Base-by-base conservation (phyloP, 2,113 vertebrate species). In the Pholis gunnellus region DNA sequence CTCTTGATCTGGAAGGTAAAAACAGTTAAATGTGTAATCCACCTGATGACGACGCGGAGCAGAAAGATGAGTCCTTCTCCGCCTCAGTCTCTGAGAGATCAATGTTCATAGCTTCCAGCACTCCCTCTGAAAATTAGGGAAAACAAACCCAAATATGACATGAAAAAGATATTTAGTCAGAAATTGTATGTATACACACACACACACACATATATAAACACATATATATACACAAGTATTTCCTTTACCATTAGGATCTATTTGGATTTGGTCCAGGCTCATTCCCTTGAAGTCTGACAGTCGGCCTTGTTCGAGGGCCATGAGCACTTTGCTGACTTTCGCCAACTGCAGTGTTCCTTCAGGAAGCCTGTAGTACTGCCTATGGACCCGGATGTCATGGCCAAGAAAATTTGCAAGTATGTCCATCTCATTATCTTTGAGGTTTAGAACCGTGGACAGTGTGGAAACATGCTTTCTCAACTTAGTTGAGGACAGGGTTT, bases 301-400 rank as follows among this genome's bases (percentile, higher is more conserved):
- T 18, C 64, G 4, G 1, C 61, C 75, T 59, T 79, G 50, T 72
- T 79, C 72, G 0, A 79, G 31, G 1, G 85, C 81, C 48, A 65
- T n/a, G n/a, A 84, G 25, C 3, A 68, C 38, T 50, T 86, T 82
- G 27, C 46, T 46, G 4, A 86, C 60, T 27, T 84, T 82, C 34
- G 74, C 78, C 40, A 85, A 34, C 15, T 80, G 0, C n/a, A 76
- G n/a, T 0, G 72, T 83, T 27, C 56, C 72, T 65, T 86, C 73
- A 10, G 83, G 75, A 3, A 85, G 64, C 22, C 80, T 72, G 1
- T 81, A 81, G 17, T 79, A 74, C 5, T 91, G 11, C 2, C 74
- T 63, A 27, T 79, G 80, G 7, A 90, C 74, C 3, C 34, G 34
- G 27, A 86, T 78, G 67, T 82, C 75, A 25, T 80, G 65, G 15